Evolutionary conservation across 2,113 vertebrate genomes (phyloP).

Genomic region (Scytalopus superciliaris): DNA sequence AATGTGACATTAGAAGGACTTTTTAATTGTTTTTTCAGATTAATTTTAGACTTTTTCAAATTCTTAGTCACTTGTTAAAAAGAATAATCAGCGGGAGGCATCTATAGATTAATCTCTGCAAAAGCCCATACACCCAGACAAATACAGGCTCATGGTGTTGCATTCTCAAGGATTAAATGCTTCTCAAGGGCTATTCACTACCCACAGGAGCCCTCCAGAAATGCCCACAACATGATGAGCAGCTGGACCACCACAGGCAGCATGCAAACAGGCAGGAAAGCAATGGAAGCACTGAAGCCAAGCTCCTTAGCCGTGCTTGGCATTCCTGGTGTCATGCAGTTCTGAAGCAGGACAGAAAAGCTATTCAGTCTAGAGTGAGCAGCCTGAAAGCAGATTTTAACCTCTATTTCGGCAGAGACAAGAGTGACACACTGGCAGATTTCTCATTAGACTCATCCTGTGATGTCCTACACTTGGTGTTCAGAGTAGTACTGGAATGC

Average conservation of each 20-base stretch:
- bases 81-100: background rate
- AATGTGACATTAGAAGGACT: background rate
- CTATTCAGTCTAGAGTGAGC: background rate
- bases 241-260: background rate
- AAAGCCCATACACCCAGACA: background rate
- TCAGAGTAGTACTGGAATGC: background rate
- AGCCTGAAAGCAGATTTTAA: slow-evolving; percentile 49
- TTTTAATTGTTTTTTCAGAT: background rate
- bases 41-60: background rate
- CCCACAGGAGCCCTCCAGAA: background rate
- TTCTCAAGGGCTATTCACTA: background rate
- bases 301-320: background rate
- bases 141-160: background rate
- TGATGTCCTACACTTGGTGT: background rate
- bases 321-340: background rate
- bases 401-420: slow-evolving; percentile 40
- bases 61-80: background rate
- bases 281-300: background rate
- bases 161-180: background rate
- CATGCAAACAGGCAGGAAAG: background rate
- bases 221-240: background rate
- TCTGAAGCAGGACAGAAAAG: slow-evolving; percentile 22
- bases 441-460: slow-evolving; percentile 33
- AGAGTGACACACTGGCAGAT: slow-evolving; percentile 3
- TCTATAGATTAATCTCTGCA: background rate